Conservation (phyloP, 2,113 vertebrate genomes). For the Corythoichthys haematopterus region DNA sequence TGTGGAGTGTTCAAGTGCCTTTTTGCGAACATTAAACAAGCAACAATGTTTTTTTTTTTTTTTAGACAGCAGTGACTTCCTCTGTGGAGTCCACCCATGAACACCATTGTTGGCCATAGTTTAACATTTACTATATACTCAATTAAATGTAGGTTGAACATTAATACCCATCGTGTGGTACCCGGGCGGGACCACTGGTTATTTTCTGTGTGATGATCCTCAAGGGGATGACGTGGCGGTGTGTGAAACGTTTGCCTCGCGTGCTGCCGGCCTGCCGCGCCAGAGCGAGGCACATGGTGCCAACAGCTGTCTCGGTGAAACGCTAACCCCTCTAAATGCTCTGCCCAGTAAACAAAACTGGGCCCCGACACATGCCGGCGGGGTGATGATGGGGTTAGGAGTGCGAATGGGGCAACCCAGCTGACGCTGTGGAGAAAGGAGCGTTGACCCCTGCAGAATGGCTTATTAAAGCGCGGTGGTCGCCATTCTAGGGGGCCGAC, state of each 20-base stretch:
- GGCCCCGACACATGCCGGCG: slow-evolving; percentile 62
- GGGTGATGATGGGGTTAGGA: slow-evolving; percentile 51
- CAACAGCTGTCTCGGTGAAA: slow-evolving; percentile 71
- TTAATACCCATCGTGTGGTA: slow-evolving; percentile 47
- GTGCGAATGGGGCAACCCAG: slow-evolving; percentile 53
- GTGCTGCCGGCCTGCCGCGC: slow-evolving; percentile 65
- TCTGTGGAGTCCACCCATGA: too few species aligned
- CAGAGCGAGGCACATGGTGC: slow-evolving; percentile 67
- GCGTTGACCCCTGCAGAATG: slow-evolving; percentile 66
- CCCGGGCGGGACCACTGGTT: slow-evolving; percentile 40
- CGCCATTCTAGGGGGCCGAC: slow-evolving; percentile 52
- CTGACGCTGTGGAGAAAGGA: slow-evolving; percentile 69
- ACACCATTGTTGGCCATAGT: too few species aligned
- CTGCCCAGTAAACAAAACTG: slow-evolving; percentile 62
- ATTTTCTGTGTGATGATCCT: slow-evolving; percentile 43
- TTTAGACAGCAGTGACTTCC: too few species aligned
- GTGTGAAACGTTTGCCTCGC: slow-evolving; percentile 62
- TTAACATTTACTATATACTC: too few species aligned
- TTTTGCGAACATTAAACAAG: too few species aligned
- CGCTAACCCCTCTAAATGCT: slow-evolving; percentile 67
- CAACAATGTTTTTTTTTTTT: too few species aligned
- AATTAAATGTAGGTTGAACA: too few species aligned
- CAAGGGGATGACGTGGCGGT: slow-evolving; percentile 53
- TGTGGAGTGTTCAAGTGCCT: too few species aligned
- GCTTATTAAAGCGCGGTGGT: slow-evolving; percentile 63